Base-by-base conservation (phyloP, 2,888 invertebrate genomes). In the Andrena marginata region DNA sequence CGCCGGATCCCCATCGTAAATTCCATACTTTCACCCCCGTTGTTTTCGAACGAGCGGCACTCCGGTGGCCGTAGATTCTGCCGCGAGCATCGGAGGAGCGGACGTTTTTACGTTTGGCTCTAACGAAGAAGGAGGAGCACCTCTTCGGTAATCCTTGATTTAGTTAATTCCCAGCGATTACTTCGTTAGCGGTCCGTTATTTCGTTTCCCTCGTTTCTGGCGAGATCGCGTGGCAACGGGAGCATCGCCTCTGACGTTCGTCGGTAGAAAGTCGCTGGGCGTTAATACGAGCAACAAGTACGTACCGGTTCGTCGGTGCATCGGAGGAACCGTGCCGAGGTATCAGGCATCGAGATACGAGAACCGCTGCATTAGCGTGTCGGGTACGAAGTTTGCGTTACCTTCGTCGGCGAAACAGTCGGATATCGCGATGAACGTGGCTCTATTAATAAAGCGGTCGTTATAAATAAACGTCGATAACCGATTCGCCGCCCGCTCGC, bases 331-430 rank as follows among this genome's bases (percentile, higher is more conserved):
- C 67, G 76, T 29, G 31, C 16, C 51, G 62, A 48, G 29, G 70
- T 82, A 79, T 81, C 85, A 68, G 65, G 49, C 56, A 6, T 16
- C 79, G 80, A 69, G 84, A 87, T 84, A 87, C 48, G 56, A 80
- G 69, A 87, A 81, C 64, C 42, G 85, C 85, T 75, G 69, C 68
- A 77, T 51, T 29, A 31, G 73, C 79, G 62, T 13, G 64, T 74
- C 29, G n/a, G 51, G 60, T 60, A 54, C 63, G 70, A 29, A 51
- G 31, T 31, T 60, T 54, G 72, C 51, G 62, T 59, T 64, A 81
- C 74, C 72, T 63, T 56, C 72, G 74, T 65, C 73, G 42, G 1
- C 31, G 42, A 20, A 67, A 42, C 74, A 48, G 72, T 77, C 80
- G 74, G 16, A 29, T 73, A 62, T 63, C 74, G 67, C 62, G 69